A percentile compares a stretch with the other conserved stretches of the same genome.
Conservation (phyloP, 2,888 invertebrate genomes). For the Scaptodrosophila latifasciaeformis region DNA sequence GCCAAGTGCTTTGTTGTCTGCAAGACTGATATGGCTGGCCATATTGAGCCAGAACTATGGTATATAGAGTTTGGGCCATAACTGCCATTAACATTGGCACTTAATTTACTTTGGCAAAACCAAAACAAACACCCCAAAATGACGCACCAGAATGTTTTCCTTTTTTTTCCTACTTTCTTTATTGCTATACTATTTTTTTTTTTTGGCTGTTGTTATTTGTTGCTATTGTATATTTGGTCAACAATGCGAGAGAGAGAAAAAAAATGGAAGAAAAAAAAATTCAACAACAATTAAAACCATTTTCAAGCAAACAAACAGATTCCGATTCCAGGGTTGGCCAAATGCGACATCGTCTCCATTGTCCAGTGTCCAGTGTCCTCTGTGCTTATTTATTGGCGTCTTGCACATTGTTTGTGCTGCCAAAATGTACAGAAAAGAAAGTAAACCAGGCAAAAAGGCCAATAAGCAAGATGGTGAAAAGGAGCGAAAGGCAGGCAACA, state of each 20-base stretch:
- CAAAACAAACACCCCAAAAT: conserved; percentile 56
- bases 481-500: neutral
- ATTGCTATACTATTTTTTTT: neutral
- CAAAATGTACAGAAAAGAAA: conserved; percentile 38
- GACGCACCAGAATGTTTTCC: conserved; percentile 35
- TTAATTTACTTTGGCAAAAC: conserved; percentile 64
- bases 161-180: conserved; percentile 37
- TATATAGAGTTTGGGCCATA: conserved; percentile 36
- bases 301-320: conserved; percentile 56
- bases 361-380: conserved; percentile 22
- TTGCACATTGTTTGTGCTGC: conserved; percentile 57
- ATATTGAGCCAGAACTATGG: no score
- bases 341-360: neutral
- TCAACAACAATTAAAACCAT: conserved; percentile 66
- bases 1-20: conserved; percentile 39
- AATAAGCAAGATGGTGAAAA: conserved; percentile 23
- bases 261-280: conserved; percentile 14
- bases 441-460: conserved; percentile 63
- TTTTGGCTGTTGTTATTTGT: neutral
- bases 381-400: conserved; percentile 65
- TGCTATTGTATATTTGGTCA: conserved; percentile 55
- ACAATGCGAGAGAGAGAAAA: conserved; percentile 37
- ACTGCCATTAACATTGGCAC: conserved; percentile 67
- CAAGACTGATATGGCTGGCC: neutral
- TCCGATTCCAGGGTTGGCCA: conserved; percentile 12